Conservation (phyloP, 2,113 vertebrate species). For the Coptodon rendalli region DNA sequence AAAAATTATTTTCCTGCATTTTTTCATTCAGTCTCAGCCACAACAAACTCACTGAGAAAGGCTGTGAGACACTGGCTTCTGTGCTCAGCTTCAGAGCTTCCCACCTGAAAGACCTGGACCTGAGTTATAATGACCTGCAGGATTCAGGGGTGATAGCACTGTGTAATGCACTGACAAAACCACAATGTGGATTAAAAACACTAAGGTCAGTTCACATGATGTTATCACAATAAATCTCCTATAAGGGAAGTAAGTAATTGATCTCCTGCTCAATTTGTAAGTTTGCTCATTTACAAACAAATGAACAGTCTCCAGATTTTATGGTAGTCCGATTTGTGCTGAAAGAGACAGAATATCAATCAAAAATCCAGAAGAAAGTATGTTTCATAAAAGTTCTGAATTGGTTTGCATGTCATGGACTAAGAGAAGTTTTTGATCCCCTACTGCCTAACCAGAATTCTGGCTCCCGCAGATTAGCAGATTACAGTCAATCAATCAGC, state of each 20-base stretch:
- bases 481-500: background rate
- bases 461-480: background rate
- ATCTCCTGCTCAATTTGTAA: background rate
- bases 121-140: constrained; percentile 21
- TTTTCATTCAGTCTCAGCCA: background rate
- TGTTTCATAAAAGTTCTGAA: background rate
- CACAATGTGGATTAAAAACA: background rate
- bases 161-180: background rate
- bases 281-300: background rate
- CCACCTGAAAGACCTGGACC: background rate
- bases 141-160: constrained; percentile 1
- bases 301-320: background rate
- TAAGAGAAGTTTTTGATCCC: background rate
- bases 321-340: background rate
- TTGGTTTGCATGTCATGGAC: background rate
- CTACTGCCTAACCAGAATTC: background rate
- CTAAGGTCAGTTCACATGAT: background rate
- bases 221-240: background rate
- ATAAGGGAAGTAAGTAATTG: background rate
- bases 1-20: background rate
- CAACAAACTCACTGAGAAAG: background rate
- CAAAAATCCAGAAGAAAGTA: background rate
- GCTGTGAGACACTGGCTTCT: background rate
- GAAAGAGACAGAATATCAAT: background rate
- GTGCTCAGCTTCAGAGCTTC: background rate